Evolutionary conservation across 2,113 vertebrate genomes (phyloP), one percentile per base, ranked within the genome.

Genomic region (Sapayoa aenigma): DNA sequence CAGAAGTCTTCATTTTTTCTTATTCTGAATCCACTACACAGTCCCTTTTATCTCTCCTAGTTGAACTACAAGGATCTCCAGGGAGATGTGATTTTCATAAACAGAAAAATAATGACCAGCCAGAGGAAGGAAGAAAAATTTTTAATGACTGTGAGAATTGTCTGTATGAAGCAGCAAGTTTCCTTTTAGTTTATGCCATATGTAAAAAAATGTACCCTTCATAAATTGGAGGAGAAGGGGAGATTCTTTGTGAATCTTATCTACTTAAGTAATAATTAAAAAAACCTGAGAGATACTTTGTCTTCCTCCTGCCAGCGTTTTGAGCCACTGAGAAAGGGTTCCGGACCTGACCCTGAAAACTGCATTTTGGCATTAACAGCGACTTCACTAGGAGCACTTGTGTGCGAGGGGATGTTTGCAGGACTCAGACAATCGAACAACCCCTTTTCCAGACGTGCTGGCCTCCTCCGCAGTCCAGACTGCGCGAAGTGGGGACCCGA

Each of bases 11-110:
- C 49, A 14, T 89, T 90, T 95, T 91, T 94, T 95, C 84, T 78
- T 96, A 84, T 90, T 86, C 87, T 95, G 93, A 90, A 59, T 92
- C 92, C 95, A 83, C 93, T 97, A 95, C 30, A 22, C 33, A n/a
- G 89, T 62, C 90, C 87, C 97, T 98, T 98, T 98, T 98, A 98
- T 98, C 97, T 97, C 94, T 97, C 92, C 97, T 94, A 94, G 95
- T 92, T 93, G 93, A 94, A 94, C 87, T 95, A 90, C 83, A 91
- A 89, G 86, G 91, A 92, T 96, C 98, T 97, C 96, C 49, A 93
- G 97, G 94, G 97, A 97, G 93, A 95, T 91, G 82, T 87, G 76
- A 97, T 97, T 97, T 97, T 98, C 97, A 96, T 86, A 97, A 95
- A 97, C 96, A 97, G 95, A 97, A 96, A 97, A 97, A 96, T 96